Evolutionary conservation across 2,888 invertebrate species (phyloP), one percentile per base, ranked within the genome.

Genomic region (Xiphydria camelus): DNA sequence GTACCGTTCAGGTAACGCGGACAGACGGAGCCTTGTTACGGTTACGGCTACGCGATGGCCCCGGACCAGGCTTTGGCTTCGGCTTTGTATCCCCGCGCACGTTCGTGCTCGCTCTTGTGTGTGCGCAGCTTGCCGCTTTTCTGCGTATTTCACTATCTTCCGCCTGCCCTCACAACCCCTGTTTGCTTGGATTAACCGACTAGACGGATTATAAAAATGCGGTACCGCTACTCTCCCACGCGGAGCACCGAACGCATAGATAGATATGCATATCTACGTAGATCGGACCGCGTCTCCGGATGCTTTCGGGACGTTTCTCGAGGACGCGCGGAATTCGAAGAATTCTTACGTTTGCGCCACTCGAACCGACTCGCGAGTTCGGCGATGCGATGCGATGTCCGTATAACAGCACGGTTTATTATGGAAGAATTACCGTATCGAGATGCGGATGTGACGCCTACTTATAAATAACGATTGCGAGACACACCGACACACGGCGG

Each of bases 51-150:
- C 36, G 36, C 26, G 40, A 18, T 34, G 36, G 25, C 29, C 18
- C 23, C 14, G 35, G 29, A 4, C 17, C 14, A 17, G 17, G 33
- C 33, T 18, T 33, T 17, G 10, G 26, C 26, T 4, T 5, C 7
- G 26, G 26, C 26, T 26, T 3, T 7, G 26, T 26, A 12, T 7
- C 21, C 17, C 31, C 35, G 36, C 29, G 19, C 36, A 10, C 47
- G 34, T 35, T 43, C 21, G 19, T 26, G 7, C 45, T 43, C 33
- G 19, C 29, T 40, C 36, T 37, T 36, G 37, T 67, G 68, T 66
- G 59, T 66, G 59, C 68, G 62, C 72, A 72, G 72, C 70, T 73
- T 72, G 70, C 68, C 57, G 50, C 55, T 50, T 56, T 68, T 68
- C 65, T 59, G 54, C 57, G 61, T 64, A 64, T 62, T 61, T 61